Conservation (phyloP, 2,113 vertebrate genomes). For the Harpagus bidentatus region DNA sequence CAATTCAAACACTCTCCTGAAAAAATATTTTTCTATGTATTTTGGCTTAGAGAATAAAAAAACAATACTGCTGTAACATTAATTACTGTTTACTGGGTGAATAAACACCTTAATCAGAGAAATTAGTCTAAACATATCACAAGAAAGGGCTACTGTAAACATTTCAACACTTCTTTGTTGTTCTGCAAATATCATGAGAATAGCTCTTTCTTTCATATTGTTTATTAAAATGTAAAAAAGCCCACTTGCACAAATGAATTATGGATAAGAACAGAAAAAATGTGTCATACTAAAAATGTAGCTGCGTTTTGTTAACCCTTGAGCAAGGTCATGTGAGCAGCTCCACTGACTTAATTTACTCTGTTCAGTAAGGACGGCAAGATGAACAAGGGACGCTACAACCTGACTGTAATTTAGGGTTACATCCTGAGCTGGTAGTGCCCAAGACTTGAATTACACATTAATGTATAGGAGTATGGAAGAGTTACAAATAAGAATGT, state of each 20-base stretch:
- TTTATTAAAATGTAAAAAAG: conserved; percentile 48
- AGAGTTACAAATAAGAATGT: neutral
- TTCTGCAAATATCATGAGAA: conserved; percentile 15
- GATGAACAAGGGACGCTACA: neutral
- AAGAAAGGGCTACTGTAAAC: conserved; percentile 49
- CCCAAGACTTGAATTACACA: neutral
- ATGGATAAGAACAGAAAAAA: conserved; percentile 50
- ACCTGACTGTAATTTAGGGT: neutral
- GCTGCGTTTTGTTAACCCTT: neutral
- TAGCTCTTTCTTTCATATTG: conserved; percentile 16
- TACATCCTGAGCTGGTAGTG: neutral
- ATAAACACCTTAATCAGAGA: conserved; percentile 12
- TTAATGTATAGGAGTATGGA: neutral
- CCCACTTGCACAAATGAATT: conserved; percentile 44
- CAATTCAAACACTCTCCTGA: neutral
- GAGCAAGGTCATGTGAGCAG: neutral
- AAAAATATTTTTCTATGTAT: neutral
- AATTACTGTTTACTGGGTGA: neutral
- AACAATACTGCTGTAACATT: neutral
- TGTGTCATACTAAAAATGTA: neutral
- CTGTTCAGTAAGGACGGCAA: neutral
- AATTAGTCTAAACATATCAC: neutral
- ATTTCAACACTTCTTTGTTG: conserved; percentile 22
- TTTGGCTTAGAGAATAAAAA: neutral
- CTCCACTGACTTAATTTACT: neutral